phyloP scores from a whole-genome alignment of 2,797 vertebrate species.

The Microctenopoma stevenorrisi region DNA sequence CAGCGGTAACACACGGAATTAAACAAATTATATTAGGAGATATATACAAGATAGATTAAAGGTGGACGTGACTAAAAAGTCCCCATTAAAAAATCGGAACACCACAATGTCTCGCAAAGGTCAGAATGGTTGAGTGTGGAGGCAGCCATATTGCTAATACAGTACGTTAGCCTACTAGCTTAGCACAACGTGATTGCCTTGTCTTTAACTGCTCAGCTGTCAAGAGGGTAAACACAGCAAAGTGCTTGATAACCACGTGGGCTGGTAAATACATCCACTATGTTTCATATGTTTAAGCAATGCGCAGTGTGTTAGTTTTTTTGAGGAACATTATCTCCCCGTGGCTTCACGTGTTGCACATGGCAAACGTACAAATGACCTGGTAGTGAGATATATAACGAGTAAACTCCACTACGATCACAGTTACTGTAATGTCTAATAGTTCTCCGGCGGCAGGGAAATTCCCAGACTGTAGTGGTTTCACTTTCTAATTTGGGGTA shows the following conservation, averaged over 20 bases:
- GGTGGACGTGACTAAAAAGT: accelerated
- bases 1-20: not conserved
- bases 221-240: conserved; percentile 1
- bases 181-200: conserved; percentile 54
- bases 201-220: conserved; percentile 42
- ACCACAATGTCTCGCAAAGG: conserved; percentile 80
- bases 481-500: conserved; percentile 18
- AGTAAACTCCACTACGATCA: not conserved
- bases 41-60: not conserved
- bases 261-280: accelerated
- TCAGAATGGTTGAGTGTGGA: conserved; percentile 87
- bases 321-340: not conserved
- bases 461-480: not conserved
- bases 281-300: not conserved
- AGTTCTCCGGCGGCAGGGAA: not conserved
- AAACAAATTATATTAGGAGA: accelerated
- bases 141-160: conserved; percentile 85
- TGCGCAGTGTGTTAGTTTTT: not conserved
- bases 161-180: conserved; percentile 44
- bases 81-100: accelerated
- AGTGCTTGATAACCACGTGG: not conserved
- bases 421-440: not conserved
- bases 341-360: conserved; percentile 16
- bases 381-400: not conserved
- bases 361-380: not conserved